These are phyloP conservation scores for Synanthedon vespiformis DNA, from an alignment of 2,888 invertebrate species.

Conservation along the genomic window DNA sequence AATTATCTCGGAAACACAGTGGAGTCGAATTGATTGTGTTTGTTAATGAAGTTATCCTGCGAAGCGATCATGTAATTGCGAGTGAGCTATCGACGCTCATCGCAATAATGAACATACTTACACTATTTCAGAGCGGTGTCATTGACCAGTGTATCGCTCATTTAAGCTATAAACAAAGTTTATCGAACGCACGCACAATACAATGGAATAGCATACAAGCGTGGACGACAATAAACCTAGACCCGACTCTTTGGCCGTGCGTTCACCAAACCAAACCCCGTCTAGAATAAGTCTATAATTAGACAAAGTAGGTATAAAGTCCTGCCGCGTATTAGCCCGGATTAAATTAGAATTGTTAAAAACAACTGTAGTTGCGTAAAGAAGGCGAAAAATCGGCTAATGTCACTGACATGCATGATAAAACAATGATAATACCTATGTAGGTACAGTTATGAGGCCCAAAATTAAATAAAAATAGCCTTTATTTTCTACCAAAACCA, in stretches of 20 bases:
- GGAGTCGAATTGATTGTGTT: not conserved
- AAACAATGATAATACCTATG: too few relatives aligned
- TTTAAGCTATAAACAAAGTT: slow-evolving; percentile 64
- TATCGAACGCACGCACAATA: slow-evolving; percentile 54
- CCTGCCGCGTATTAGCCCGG: too few relatives aligned
- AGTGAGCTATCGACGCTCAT: slow-evolving; percentile 31
- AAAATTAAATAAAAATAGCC: too few relatives aligned
- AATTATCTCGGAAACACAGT: not conserved
- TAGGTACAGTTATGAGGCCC: too few relatives aligned
- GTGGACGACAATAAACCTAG: slow-evolving; percentile 38
- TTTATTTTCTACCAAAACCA: too few relatives aligned
- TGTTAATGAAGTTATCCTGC: slow-evolving; percentile 18
- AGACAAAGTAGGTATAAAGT: too few relatives aligned
- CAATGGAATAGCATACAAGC: slow-evolving; percentile 33
- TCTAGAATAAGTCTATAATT: too few relatives aligned
- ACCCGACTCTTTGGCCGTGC: not conserved
- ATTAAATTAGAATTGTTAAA: too few relatives aligned
- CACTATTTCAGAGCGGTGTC: slow-evolving; percentile 48
- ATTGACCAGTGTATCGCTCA: slow-evolving; percentile 55
- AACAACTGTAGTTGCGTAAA: too few relatives aligned
- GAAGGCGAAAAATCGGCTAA: too few relatives aligned
- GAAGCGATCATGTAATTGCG: slow-evolving; percentile 34
- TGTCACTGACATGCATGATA: too few relatives aligned
- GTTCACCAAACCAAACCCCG: too few relatives aligned
- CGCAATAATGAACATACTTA: slow-evolving; percentile 24